Evolutionary conservation across 2,113 vertebrate genomes (phyloP), one percentile per base, ranked within the genome.

Genomic region (Hippocampus zosterae): DNA sequence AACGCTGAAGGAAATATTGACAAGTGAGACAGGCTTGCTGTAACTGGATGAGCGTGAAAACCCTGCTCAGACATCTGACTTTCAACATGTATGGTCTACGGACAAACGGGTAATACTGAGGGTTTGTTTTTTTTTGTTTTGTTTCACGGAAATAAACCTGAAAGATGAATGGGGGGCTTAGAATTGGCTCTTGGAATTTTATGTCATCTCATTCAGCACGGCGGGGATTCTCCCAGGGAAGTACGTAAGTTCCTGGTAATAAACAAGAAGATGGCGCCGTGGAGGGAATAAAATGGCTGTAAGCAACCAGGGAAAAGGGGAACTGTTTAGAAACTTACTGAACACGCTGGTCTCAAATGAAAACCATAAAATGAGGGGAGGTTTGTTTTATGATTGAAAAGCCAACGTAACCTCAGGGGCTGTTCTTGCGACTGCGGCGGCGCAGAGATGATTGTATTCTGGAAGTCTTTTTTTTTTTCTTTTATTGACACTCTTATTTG

Each of bases 131-230:
- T 59, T 70, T 74, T 72, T 70, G 65, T 79, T 59, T 70, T 74
- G 77, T 68, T 76, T 21, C 0, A 41, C 57, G 63, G 72, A 63
- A n/a, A 67, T 19, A 37, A 37, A 42, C 64, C 41, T 37, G 9
- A 67, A n/a, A 53, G 44, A 61, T 56, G 70, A 57, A 40, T 50
- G 72, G 65, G 66, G 56, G 41, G 68, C 60, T 46, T 42, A 67
- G 65, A 42, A 52, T 52, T 61, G 69, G 74, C 71, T 27, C n/a
- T 48, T 79, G 80, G 83, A 88, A 87, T 85, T 81, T 78, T 66
- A 69, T 87, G 86, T 89, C 85, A 88, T 85, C 83, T 80, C 77
- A 83, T 87, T 87, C 84, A 73, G 78, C 80, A 72, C 65, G 76
- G 68, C 79, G 71, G 72, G 74, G 67, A 79, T 29, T 74, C 79